phyloP scores from a whole-genome alignment of 2,113 vertebrate species.

The Coptodon bakossiorum region DNA sequence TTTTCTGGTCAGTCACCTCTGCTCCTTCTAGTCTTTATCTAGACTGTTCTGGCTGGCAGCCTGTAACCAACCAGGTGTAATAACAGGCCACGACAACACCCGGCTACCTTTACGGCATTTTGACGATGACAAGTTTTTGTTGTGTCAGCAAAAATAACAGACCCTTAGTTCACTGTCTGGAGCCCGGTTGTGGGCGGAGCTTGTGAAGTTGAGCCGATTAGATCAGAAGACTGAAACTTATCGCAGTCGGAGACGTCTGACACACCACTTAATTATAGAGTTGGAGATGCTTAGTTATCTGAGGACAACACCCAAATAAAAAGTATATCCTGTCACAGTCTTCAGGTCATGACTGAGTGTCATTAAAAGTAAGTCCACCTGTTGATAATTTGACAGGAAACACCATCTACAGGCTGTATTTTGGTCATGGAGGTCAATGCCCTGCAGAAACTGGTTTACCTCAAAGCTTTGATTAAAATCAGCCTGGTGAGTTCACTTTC shows the following conservation, averaged over 20 bases:
- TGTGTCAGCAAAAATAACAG: neutral
- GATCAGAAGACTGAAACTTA: neutral
- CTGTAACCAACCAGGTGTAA: neutral
- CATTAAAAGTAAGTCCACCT: neutral
- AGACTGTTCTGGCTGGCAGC: neutral
- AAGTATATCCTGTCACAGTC: neutral
- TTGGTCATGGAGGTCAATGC: neutral
- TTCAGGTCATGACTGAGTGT: constrained; percentile 12
- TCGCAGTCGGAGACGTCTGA: neutral
- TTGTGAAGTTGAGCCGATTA: neutral
- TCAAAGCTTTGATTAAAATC: neutral
- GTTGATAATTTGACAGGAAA: neutral
- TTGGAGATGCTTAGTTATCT: neutral
- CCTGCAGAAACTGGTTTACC: neutral
- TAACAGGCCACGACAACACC: neutral
- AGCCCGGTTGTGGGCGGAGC: neutral
- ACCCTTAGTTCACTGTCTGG: neutral
- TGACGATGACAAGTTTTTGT: neutral
- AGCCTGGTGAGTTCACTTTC: neutral
- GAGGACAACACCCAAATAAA: neutral
- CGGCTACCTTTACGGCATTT: neutral
- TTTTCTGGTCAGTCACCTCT: neutral
- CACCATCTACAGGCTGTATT: neutral
- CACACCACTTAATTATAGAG: neutral
- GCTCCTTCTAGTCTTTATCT: neutral